Evolutionary conservation across 2,797 vertebrate genomes (phyloP), one percentile per base, ranked within the genome.

Genomic region (Ceryle rudis): DNA sequence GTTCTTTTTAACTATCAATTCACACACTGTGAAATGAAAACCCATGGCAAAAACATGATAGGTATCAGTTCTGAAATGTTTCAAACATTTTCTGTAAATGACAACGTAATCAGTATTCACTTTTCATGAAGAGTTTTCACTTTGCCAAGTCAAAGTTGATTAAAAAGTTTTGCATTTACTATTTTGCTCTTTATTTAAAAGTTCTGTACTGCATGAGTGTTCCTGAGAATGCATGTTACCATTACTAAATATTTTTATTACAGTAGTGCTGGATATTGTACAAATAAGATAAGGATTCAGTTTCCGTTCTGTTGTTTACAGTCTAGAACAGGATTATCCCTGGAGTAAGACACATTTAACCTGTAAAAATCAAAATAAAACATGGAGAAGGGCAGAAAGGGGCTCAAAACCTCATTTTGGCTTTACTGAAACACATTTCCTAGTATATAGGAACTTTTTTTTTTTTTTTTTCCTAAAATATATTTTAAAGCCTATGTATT

Each of bases 201-300:
- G n/a, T 74, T 82, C 64, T 65, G 10, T 67, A 65, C 54, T 55
- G 17, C 33, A 39, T 17, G 61, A 90, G 22, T 44, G 22, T 75
- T 86, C 51, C 54, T 37, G 55, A 87, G 77, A 91, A 90, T 42
- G 54, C 44, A n/a, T 46, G 35, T 25, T 69, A 57, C 41, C 1
- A 2, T 86, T 69, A 65, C 44, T 83, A 78, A 91, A 54, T 88
- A 72, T 69, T 95, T 87, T 96, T 83, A 71, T 67, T 93, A 65
- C 20, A 86, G 17, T 66, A 58, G 35, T 69, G 54, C 22, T 88
- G 47, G 54, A 55, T 88, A n/a, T 72, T 91, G 54, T 93, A 55
- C 70, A 86, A 93, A 72, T 35, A 94, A 93, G 61, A 87, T 69
- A 90, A 86, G 39, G 17, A 92, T 21, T 67, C 69, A 14, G 54